Evolutionary conservation across 2,113 vertebrate genomes (phyloP), one percentile per base, ranked within the genome.

Genomic region (Nymphicus hollandicus): DNA sequence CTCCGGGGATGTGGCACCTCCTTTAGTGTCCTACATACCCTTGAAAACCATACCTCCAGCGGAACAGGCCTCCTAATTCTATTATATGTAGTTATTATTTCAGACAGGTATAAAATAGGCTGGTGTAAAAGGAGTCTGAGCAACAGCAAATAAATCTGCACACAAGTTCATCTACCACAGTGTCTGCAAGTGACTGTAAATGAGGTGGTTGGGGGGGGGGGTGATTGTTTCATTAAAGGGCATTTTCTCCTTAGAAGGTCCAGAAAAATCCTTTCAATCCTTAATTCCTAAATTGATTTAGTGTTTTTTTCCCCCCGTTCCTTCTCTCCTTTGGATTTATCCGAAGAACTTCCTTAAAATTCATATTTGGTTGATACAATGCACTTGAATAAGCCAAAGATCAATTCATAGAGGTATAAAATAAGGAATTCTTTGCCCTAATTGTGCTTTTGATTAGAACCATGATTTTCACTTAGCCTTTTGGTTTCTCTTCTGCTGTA

Each of bases 321-420:
- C 55, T 79, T 49, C 9, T 41, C 20, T 39, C 1, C 66, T 44
- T n/a, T 55, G 63, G 7, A 63, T 64, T 86, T 84, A 24, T 31
- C 9, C 11, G 17, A 35, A 53, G 10, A 49, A 41, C 0, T 0
- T n/a, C 0, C 28, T 37, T 78, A 49, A 53, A 28, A 19, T 5
- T 47, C 1, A 6, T n/a, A 46, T 56, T 70, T 52, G 1, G 3
- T 56, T 69, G 7, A 61, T 69, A 44, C 14, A 70, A 56, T 39
- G 18, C 7, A 69, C 47, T 20, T 61, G 27, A 82, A 49, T 35
- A 72, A 85, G 7, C 11, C 58, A 85, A 58, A 80, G 29, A 82
- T 39, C 29, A 55, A 18, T 65, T 70, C 17, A 19, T 19, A 53
- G 19, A 66, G 9, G 1, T 61, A 35, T 49, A 22, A 53, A 49